Evolutionary conservation across 2,797 vertebrate species (phyloP).

Genomic region (Anguilla pacifica): DNA sequence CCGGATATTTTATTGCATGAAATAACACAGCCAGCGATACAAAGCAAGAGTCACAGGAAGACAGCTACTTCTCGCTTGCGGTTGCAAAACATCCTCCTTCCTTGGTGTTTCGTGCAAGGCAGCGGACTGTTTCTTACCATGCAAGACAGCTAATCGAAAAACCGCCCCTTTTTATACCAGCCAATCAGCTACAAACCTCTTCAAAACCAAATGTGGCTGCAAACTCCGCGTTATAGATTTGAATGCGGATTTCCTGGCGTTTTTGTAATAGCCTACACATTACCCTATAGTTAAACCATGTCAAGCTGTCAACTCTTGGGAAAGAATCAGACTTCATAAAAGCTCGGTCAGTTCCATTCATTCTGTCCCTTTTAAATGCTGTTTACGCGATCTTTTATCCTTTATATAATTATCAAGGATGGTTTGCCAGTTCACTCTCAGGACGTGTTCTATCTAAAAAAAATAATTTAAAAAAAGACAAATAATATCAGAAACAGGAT

Average conservation of each 20-base stretch:
- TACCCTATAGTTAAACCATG: too few species aligned
- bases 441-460: too few species aligned
- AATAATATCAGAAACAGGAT: too few species aligned
- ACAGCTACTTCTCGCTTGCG: background rate
- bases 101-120: background rate
- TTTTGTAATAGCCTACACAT: too few species aligned
- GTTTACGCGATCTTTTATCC: too few species aligned
- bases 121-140: background rate
- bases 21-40: background rate
- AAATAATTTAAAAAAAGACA: too few species aligned
- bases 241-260: background rate
- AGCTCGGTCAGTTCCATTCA: too few species aligned
- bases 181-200: slow-evolving; percentile 11
- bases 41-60: slow-evolving; percentile 4
- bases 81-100: slow-evolving; percentile 9
- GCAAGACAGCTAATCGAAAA: background rate
- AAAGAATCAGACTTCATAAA: too few species aligned
- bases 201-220: background rate
- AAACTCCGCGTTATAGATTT: background rate
- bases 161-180: slow-evolving; percentile 1
- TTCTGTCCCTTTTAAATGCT: too few species aligned
- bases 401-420: too few species aligned
- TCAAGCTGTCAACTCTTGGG: too few species aligned
- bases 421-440: too few species aligned
- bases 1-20: background rate